Base-by-base conservation (phyloP, 2,888 invertebrate genomes). In the Drosophila gaucha region DNA sequence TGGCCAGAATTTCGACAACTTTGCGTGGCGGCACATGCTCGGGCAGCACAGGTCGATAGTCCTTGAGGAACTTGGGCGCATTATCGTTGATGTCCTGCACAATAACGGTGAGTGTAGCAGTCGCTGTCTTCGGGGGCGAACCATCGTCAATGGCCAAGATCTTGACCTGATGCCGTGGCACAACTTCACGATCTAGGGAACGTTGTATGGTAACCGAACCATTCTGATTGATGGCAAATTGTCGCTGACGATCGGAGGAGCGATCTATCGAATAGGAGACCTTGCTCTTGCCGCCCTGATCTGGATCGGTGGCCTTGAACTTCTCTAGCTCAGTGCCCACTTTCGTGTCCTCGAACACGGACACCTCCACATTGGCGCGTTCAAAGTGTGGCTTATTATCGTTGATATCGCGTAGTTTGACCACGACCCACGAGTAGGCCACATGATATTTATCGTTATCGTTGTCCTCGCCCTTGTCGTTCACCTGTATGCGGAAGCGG, bases 361-460 rank as follows among this genome's bases (percentile, higher is more conserved):
- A 95, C 4, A 96, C 96, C 92, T 97, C 98, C 83, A 98, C 97
- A 90, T 98, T 97, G 44, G 98, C 97, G 73, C 96, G 94, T 89
- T 98, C 97, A 91, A 97, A 98, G 89, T 96, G 96, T 5, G 99
- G 99, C 91, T 97, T 97, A 93, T 99, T 99, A 93, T 99, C 99
- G 93, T 99, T 99, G 82, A 97, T 97, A 91, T 99, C 99, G 66
- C 97, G 94, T 65, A 99, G 93, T 89, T 96, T 96, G 28, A 98
- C 97, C 69, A 96, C 96, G 59, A 98, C 97, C 96, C 97, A 97
- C 1, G 98, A 97, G 92, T 97, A 97, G 67, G 98, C 98, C 73
- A 98, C 97, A 92, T 98, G 98, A 90, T 98, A 97, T 91, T 98
- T 98, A 92, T 99, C 99, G 92, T 97, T 97, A 92, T 97, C 97